Percentiles rank a stretch among this genome's conserved stretches.
Conservation (phyloP, 2,797 vertebrate genomes). For the Callimico goeldii region DNA sequence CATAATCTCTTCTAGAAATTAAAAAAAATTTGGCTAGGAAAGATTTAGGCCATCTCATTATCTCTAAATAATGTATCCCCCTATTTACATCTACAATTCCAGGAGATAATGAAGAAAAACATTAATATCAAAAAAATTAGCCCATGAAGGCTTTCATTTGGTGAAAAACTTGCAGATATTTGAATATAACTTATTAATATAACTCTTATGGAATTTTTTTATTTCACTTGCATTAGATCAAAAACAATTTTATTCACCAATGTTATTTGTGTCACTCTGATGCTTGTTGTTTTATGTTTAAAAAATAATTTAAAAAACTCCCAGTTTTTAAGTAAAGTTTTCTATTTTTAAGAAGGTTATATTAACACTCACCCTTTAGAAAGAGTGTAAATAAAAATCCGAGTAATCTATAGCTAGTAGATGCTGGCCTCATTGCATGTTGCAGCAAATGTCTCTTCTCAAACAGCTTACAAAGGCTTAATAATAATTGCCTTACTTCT, state of each 20-base stretch:
- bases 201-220: background rate
- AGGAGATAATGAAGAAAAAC: background rate
- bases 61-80: background rate
- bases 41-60: background rate
- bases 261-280: background rate
- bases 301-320: background rate
- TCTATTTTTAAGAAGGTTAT: background rate
- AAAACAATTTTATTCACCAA: background rate
- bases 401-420: background rate
- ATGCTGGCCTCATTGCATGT: background rate
- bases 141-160: background rate
- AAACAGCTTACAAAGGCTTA: constrained; percentile 48
- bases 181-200: background rate
- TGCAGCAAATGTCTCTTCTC: constrained; percentile 22
- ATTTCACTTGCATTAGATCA: background rate
- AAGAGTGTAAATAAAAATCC: constrained; percentile 49
- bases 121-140: background rate
- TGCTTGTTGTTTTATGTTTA: background rate
- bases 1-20: background rate
- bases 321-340: background rate
- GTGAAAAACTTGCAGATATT: background rate
- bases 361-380: background rate
- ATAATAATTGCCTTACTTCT: constrained; percentile 49
- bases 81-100: background rate
- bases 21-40: background rate